Evolutionary conservation across 2,113 vertebrate genomes (phyloP), one percentile per base, ranked within the genome.

Genomic region (Leptobrachium leishanense): DNA sequence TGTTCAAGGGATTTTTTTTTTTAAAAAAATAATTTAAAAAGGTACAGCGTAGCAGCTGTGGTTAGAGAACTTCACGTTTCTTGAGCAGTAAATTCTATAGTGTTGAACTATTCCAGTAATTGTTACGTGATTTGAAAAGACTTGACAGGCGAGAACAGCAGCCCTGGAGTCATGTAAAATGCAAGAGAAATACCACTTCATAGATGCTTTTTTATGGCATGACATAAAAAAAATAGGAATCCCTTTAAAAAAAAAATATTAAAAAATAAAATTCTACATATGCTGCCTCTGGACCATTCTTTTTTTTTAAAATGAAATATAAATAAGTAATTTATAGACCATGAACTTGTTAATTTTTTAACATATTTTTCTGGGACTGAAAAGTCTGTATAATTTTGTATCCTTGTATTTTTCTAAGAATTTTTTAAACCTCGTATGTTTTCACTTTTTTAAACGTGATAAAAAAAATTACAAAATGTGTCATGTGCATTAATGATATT

Each of bases 141-240:
- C 90, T 91, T 95, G 97, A 98, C 97, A 98, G 93, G 95, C 94
- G 89, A 95, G 87, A 94, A 93, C 92, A 93, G 90, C 85, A 93
- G 92, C 94, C 95, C 94, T 74, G 91, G 91, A 93, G 95, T 95
- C 95, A 95, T 95, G 95, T 90, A 95, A 96, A 95, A 95, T 94
- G 95, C 95, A 96, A 93, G 92, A 93, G 93, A 93, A 89, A 91
- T 89, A 89, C 91, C 90, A 88, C 88, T 90, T 89, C 92, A 93
- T 86, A 82, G 87, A 82, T 50, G 75, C 84, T 82, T 89, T 31
- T 83, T 87, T 88, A 88, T 85, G 87, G 85, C 84, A 86, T 85
- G 83, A 85, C 90, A 90, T 86, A 87, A 59, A 81, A 88, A 86
- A 86, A 92, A 93, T 86, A 94, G 87, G 85, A 89, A 88, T 86